Evolutionary conservation across 2,888 invertebrate species (phyloP).

Genomic region (Operophtera brumata): DNA sequence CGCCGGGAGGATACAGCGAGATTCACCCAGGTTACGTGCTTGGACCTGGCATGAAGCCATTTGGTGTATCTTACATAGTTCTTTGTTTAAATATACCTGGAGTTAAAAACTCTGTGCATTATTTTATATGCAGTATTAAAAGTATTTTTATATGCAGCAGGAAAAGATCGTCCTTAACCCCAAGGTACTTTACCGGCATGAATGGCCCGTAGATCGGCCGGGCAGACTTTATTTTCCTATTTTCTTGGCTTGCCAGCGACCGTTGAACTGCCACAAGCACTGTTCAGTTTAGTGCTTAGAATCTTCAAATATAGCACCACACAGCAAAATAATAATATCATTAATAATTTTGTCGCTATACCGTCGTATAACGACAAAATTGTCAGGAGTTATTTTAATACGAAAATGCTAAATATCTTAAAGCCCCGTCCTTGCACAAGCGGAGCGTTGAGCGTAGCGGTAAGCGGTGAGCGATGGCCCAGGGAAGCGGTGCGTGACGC

Average conservation of each 20-base stretch:
- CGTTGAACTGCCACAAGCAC: background rate
- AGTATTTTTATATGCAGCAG: conserved; percentile 22
- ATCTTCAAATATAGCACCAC: background rate
- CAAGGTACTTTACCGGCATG: conserved; percentile 19
- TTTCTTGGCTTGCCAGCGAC: conserved; percentile 11
- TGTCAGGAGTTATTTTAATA: background rate
- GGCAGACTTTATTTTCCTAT: conserved; percentile 6
- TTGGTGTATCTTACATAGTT: no score
- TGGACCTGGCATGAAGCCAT: no score
- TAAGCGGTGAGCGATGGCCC: conserved; percentile 2
- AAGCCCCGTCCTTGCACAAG: conserved; percentile 23
- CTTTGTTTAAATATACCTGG: no score
- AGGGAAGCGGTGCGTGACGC: background rate
- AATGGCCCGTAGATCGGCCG: conserved; percentile 16
- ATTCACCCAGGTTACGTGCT: no score
- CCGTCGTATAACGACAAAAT: background rate
- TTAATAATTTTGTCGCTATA: no score
- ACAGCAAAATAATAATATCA: conserved; percentile 3
- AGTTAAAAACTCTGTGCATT: no score
- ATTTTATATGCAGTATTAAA: no score
- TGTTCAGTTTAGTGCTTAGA: background rate
- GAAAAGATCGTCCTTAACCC: conserved; percentile 23
- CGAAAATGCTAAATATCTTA: conserved; percentile 2
- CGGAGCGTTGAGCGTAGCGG: conserved; percentile 21
- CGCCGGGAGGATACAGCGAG: conserved; percentile 68